phyloP scores from a whole-genome alignment of 2,797 vertebrate species.

The Silurus lanzhouensis region DNA sequence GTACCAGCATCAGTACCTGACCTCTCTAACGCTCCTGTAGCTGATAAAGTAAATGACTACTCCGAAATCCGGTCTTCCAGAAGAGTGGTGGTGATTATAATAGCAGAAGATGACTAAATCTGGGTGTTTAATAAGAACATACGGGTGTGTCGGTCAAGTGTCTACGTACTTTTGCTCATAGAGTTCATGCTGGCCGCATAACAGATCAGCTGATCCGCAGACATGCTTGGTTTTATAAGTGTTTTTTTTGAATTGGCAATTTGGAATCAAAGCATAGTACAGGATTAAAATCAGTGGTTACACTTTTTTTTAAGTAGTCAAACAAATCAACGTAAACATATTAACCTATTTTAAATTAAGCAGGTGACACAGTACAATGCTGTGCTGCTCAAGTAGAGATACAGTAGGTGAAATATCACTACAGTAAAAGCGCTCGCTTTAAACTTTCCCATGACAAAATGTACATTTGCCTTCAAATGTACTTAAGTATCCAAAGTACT shows the following conservation, averaged over 20 bases:
- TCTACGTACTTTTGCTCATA: not conserved
- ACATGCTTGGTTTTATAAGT: not conserved
- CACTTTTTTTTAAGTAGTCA: not conserved
- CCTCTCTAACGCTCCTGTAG: not conserved
- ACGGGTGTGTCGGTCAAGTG: not conserved
- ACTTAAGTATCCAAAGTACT: too few species aligned
- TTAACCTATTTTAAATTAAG: too few species aligned
- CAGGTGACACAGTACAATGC: too few species aligned
- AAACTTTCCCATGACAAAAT: too few species aligned
- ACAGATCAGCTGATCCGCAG: not conserved
- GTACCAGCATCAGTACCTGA: not conserved
- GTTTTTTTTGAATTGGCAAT: not conserved
- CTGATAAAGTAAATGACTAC: not conserved
- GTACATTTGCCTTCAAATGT: too few species aligned
- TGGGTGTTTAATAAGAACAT: not conserved
- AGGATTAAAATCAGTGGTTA: not conserved
- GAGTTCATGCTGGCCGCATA: not conserved
- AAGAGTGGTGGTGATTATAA: not conserved
- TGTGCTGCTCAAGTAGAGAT: too few species aligned
- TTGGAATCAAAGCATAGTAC: not conserved
- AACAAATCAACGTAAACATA: not conserved
- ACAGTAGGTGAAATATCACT: too few species aligned
- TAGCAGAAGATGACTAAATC: not conserved
- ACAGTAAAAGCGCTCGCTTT: too few species aligned
- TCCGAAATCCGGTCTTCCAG: not conserved